Evolutionary conservation across 2,113 vertebrate species (phyloP).

Genomic region (Percina caprodes): DNA sequence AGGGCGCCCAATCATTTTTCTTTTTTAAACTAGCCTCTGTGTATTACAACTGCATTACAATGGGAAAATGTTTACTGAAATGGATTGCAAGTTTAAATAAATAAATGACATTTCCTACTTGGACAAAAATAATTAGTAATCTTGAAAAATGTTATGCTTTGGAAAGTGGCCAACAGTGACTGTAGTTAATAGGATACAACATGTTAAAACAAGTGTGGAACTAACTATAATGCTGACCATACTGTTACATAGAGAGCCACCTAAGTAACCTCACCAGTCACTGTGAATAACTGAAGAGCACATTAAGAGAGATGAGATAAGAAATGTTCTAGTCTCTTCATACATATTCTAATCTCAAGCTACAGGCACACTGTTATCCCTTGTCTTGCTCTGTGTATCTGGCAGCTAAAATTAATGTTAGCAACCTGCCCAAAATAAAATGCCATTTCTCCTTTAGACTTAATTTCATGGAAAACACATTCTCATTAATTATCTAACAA

Average conservation of each 20-base stretch:
- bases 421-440: slow-evolving; percentile 42
- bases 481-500: slow-evolving; percentile 39
- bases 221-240: neutral
- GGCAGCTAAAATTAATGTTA: slow-evolving; percentile 54
- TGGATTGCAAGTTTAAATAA: neutral
- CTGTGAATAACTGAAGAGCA: slow-evolving; percentile 6
- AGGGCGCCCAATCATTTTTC: no score
- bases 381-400: slow-evolving; percentile 10
- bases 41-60: neutral
- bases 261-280: slow-evolving; percentile 32
- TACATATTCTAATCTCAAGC: neutral
- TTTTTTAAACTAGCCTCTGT: neutral
- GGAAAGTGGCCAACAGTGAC: neutral
- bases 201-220: neutral
- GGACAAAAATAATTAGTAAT: neutral
- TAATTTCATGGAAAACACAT: slow-evolving; percentile 41
- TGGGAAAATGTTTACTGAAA: neutral
- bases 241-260: slow-evolving; percentile 39
- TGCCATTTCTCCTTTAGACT: slow-evolving; percentile 34
- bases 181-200: neutral
- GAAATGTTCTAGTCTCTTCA: neutral
- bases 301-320: slow-evolving; percentile 11
- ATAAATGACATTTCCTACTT: neutral
- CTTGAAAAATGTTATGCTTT: neutral
- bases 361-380: slow-evolving; percentile 2